These are phyloP conservation scores for Lithophane ornitopus DNA, from an alignment of 2,888 invertebrate genomes.

Conservation along the genomic window DNA sequence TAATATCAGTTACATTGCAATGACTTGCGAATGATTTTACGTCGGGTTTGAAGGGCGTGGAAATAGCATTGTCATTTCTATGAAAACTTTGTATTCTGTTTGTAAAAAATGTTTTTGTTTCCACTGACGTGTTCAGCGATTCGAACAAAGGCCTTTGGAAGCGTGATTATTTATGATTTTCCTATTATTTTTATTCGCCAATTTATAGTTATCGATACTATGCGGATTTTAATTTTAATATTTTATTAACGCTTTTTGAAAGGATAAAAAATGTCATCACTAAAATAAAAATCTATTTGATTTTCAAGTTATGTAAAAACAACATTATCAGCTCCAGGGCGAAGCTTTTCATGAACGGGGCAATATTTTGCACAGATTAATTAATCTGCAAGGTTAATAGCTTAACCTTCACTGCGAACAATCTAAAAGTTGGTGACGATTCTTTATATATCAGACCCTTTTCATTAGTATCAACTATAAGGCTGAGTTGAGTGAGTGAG, in stretches of 20 bases:
- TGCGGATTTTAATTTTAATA: neutral
- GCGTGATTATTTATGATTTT: slow-evolving; percentile 31
- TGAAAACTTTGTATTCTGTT: slow-evolving; percentile 20
- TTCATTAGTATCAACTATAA: neutral
- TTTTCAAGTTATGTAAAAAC: neutral
- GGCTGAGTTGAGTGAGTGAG: no score
- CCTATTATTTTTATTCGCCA: slow-evolving; percentile 26
- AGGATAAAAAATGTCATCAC: neutral
- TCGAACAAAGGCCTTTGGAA: neutral
- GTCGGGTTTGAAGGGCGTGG: neutral
- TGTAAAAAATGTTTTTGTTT: neutral
- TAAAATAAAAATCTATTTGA: neutral
- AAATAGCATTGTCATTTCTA: neutral
- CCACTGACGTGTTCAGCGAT: neutral
- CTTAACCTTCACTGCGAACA: no score
- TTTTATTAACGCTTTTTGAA: slow-evolving; percentile 3
- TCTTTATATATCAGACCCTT: neutral
- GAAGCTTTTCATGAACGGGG: neutral
- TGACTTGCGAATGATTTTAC: no score
- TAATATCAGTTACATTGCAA: no score
- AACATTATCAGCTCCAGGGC: no score
- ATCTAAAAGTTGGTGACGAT: neutral
- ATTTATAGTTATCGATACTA: slow-evolving; percentile 16
- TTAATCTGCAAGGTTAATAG: no score
- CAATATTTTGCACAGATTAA: neutral